Conservation (phyloP, 2,113 vertebrate genomes). For the Numenius arquata region DNA sequence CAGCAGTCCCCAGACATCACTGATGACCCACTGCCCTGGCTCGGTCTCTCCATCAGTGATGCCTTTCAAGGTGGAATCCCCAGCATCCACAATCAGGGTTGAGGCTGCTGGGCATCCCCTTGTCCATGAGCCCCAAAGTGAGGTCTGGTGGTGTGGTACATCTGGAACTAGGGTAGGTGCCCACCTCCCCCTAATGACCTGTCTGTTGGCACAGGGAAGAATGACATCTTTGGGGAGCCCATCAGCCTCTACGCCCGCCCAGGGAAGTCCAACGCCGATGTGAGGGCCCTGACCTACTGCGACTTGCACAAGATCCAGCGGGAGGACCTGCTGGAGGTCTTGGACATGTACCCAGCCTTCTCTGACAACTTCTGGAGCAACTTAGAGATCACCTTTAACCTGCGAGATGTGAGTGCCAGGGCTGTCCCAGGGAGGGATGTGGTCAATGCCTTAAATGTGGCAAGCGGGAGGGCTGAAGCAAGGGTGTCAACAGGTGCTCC, state of each 20-base stretch:
- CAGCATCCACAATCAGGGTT: fast-evolving
- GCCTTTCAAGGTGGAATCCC: not conserved
- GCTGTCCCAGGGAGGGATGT: not conserved
- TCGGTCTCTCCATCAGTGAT: not conserved
- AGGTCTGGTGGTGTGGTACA: not conserved
- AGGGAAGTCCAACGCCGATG: conserved; percentile 91
- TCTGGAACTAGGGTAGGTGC: not conserved
- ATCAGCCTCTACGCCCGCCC: conserved; percentile 87
- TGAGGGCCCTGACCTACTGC: conserved; percentile 94
- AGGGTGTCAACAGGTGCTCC: not conserved
- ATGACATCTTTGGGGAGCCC: conserved; percentile 96
- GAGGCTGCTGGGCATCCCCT: not conserved
- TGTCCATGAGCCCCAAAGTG: not conserved
- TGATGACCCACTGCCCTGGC: not conserved
- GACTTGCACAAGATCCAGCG: conserved; percentile 96
- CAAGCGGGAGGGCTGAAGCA: not conserved
- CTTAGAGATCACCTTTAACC: conserved; percentile 96
- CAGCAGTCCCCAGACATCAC: not conserved
- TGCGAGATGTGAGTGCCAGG: conserved; percentile 89
- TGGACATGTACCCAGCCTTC: conserved; percentile 98
- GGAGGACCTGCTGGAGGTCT: conserved; percentile 92
- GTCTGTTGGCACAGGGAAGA: conserved; percentile 82
- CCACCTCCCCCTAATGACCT: not conserved
- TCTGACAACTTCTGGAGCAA: conserved; percentile 93
- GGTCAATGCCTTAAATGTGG: not conserved